phyloP scores from a whole-genome alignment of 2,888 invertebrate species.

The Metallyticus violacea region DNA sequence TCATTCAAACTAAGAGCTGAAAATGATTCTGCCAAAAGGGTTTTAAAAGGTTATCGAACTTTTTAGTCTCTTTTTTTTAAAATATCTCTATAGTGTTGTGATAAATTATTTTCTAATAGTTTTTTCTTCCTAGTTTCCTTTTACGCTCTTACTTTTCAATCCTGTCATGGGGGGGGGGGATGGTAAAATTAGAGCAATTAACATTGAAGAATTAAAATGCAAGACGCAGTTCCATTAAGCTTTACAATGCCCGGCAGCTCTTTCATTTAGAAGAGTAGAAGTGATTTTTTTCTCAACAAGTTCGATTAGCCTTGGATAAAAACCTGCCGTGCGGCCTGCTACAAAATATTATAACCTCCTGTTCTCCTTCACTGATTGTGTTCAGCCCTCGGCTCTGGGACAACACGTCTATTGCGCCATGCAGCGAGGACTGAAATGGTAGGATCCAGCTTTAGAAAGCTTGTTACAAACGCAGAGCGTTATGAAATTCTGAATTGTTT shows the following conservation, averaged over 20 bases:
- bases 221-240: neutral
- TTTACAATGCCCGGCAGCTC: neutral
- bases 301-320: neutral
- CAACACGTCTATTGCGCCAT: neutral
- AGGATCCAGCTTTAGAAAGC: neutral
- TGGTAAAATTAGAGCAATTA: neutral
- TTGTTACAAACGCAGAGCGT: neutral
- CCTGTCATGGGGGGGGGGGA: neutral
- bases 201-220: neutral
- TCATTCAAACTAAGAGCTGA: no score
- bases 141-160: neutral
- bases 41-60: no score
- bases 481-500: no score
- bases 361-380: neutral
- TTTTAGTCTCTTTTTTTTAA: no score
- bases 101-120: no score
- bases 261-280: neutral
- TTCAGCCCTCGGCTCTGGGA: no score
- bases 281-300: no score
- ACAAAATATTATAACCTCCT: neutral
- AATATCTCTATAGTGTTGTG: no score
- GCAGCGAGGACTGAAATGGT: no score
- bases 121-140: neutral
- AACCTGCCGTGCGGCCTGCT: neutral
- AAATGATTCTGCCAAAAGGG: no score